Conservation (phyloP, 2,888 invertebrate genomes). For the Pyralis farinalis region DNA sequence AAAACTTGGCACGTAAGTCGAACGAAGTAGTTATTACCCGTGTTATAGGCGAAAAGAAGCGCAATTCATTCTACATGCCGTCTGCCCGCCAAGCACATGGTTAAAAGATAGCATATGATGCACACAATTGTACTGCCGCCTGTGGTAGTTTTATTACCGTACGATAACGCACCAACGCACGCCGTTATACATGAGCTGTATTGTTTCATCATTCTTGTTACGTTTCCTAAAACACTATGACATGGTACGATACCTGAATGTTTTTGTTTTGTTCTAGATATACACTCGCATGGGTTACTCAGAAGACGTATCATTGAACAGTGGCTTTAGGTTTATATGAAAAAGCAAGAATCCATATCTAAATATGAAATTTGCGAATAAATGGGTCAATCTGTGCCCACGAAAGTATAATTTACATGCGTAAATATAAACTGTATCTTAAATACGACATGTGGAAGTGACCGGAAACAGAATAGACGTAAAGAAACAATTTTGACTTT, state of each 20-base stretch:
- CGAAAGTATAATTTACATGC: no score
- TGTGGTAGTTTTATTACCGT: slow-evolving; percentile 6
- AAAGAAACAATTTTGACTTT: no score
- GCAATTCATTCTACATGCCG: slow-evolving; percentile 21
- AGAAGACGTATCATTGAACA: no score
- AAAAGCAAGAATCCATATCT: no score
- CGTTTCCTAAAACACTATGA: background rate
- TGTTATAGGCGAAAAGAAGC: slow-evolving; percentile 17
- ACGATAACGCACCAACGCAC: slow-evolving; percentile 2
- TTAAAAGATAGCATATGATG: slow-evolving; percentile 22
- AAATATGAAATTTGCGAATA: no score
- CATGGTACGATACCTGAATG: background rate
- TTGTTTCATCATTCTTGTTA: background rate
- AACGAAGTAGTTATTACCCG: slow-evolving; percentile 10
- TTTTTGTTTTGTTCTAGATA: no score
- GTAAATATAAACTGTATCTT: no score
- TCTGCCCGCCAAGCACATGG: slow-evolving; percentile 19
- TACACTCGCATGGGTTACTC: no score
- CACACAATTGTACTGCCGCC: slow-evolving; percentile 1
- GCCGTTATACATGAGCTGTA: background rate
- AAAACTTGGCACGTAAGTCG: slow-evolving; percentile 15
- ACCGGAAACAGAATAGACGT: no score
- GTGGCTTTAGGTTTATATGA: no score
- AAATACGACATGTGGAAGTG: no score
- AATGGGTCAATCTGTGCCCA: no score